phyloP scores from a whole-genome alignment of 2,797 vertebrate genomes.

The Cryptoprocta ferox region DNA sequence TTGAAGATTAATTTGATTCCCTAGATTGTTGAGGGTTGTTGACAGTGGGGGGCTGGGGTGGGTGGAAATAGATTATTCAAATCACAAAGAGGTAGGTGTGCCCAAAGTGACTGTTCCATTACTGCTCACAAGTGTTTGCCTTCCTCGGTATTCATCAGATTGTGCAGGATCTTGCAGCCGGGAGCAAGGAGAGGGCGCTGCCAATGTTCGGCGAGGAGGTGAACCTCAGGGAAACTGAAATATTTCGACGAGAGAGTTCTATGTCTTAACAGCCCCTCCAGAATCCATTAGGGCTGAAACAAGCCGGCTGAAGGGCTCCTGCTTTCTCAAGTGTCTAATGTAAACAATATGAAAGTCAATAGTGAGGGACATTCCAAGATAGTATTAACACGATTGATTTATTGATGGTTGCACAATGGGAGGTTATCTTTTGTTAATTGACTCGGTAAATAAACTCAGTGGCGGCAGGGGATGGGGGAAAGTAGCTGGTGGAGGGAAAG shows the following conservation, averaged over 20 bases:
- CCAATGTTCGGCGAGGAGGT: slow-evolving; percentile 70
- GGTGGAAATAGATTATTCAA: slow-evolving; percentile 78
- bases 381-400: slow-evolving; percentile 91
- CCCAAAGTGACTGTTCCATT: slow-evolving; percentile 66
- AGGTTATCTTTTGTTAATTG: slow-evolving; percentile 92
- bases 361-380: slow-evolving; percentile 89
- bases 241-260: slow-evolving; percentile 82
- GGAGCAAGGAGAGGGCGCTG: neutral
- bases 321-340: slow-evolving; percentile 86
- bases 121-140: slow-evolving; percentile 66
- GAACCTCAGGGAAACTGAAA: slow-evolving; percentile 79
- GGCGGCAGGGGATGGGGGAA: slow-evolving; percentile 21
- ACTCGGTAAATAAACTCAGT: slow-evolving; percentile 89
- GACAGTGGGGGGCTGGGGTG: slow-evolving; percentile 62
- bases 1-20: slow-evolving; percentile 86
- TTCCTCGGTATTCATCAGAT: slow-evolving; percentile 53
- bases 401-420: slow-evolving; percentile 90
- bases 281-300: slow-evolving; percentile 85
- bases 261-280: slow-evolving; percentile 82
- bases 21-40: slow-evolving; percentile 74
- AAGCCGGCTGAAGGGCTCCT: slow-evolving; percentile 79
- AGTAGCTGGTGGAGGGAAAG: slow-evolving; percentile 35
- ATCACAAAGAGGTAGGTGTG: slow-evolving; percentile 74
- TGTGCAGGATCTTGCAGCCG: fast-evolving
- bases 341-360: slow-evolving; percentile 90